Base-by-base conservation (phyloP, 2,113 vertebrate genomes). In the Tringa solitaria region DNA sequence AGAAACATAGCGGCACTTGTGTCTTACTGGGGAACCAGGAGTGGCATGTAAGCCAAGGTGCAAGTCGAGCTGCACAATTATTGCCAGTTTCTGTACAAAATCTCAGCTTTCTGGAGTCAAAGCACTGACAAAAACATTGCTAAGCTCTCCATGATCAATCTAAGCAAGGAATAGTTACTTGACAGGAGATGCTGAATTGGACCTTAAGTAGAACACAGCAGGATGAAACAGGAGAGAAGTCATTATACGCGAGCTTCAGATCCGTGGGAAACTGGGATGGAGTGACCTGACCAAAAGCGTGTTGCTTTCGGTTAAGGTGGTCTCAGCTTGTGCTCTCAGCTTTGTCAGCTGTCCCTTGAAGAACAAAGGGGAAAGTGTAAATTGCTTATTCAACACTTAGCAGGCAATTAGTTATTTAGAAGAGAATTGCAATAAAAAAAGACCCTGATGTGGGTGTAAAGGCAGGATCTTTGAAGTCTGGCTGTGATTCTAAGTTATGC, bases 391-490 rank as follows among this genome's bases (percentile, higher is more conserved):
- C 82, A 78, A 57, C 2, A 7, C 80, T 93, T 70, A 92, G 33
- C 21, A 76, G 33, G 48, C 37, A 81, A 72, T 75, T 74, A 86
- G 57, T 70, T 48, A 63, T 81, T 79, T 87, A 51, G 83, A 61
- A 68, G 90, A 89, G 43, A 75, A 64, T 16, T 75, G 39, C 60
- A 87, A 37, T 89, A 32, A 41, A 74, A 76, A 50, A 76, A 48
- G 69, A 73, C 30, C 19, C 12, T 53, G 48, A 14, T 82, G 87
- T 87, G 91, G 77, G 30, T 84, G 72, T 93, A 35, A 89, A 90
- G 35, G 76, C 54, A 81, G 56, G 28, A 72, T 67, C 90, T 95
- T 91, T 95, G 90, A 93, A 89, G 89, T 76, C 61, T 92, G 89
- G 26, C 86, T 76, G 51, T 35, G 56, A 84, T 24, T 88, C 0